Conservation (phyloP, 2,888 invertebrate genomes). For the Drosophila eohydei region DNA sequence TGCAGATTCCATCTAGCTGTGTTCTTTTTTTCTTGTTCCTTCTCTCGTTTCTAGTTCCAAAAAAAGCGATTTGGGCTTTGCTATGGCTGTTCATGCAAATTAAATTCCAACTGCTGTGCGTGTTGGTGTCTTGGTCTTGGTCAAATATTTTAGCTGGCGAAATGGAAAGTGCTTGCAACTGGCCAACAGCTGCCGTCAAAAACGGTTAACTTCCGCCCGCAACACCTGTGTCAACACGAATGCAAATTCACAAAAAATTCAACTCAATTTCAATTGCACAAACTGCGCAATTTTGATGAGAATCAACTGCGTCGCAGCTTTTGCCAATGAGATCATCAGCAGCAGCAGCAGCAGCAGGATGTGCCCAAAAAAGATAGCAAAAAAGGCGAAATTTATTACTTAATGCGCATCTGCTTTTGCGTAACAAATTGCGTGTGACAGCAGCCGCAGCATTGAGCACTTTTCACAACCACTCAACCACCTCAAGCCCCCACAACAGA, state of each 20-base stretch:
- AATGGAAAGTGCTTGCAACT: conserved; percentile 54
- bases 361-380: conserved; percentile 26
- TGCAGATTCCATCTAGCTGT: conserved; percentile 63
- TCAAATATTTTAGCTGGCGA: conserved; percentile 58
- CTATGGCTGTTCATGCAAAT: conserved; percentile 62
- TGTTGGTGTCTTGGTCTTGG: conserved; percentile 37
- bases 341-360: not conserved
- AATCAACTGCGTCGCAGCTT: conserved; percentile 57
- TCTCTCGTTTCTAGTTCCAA: not conserved
- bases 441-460: conserved; percentile 39
- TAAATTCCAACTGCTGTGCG: conserved; percentile 61
- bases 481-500: not conserved
- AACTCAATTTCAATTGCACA: conserved; percentile 24
- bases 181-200: conserved; percentile 29
- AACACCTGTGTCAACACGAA: conserved; percentile 47
- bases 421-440: conserved; percentile 63
- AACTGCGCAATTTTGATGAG: conserved; percentile 51
- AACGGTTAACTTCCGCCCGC: conserved; percentile 15
- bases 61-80: conserved; percentile 32
- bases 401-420: conserved; percentile 70
- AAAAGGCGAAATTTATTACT: conserved; percentile 60
- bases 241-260: conserved; percentile 17
- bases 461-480: conserved; percentile 32
- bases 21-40: conserved; percentile 1
- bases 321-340: conserved; percentile 33